phyloP scores from a whole-genome alignment of 1,140 invertebrate genomes.

The Scaptodrosophila lebanonensis region DNA sequence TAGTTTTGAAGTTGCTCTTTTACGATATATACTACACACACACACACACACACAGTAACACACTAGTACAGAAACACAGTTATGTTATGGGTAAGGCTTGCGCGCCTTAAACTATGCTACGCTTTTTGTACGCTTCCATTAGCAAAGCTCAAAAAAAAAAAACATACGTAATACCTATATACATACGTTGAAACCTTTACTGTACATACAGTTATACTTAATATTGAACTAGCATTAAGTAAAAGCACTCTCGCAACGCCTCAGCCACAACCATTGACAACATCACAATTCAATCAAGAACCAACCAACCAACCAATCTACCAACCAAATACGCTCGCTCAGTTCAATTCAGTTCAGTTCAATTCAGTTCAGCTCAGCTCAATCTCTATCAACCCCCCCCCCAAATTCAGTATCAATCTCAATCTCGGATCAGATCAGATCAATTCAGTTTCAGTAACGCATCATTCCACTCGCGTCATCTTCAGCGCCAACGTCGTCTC shows the following conservation, averaged over 20 bases:
- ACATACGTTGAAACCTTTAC: constrained; percentile 2
- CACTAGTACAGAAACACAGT: too few relatives aligned
- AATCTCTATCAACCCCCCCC: constrained; percentile 23
- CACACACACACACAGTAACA: constrained; percentile 12
- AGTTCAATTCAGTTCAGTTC: constrained; percentile 3
- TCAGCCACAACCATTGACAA: constrained; percentile 46
- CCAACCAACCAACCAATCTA: neutral
- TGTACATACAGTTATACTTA: constrained; percentile 3
- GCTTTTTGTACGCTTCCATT: constrained; percentile 23
- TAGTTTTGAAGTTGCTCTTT: too few relatives aligned
- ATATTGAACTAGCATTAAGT: constrained; percentile 21
- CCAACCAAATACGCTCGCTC: too few relatives aligned
- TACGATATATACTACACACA: constrained; percentile 1
- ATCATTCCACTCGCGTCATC: constrained; percentile 34
- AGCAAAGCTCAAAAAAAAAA: constrained; percentile 5
- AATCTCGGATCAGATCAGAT: constrained; percentile 27
- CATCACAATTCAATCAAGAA: constrained; percentile 12
- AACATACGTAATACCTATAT: constrained; percentile 1
- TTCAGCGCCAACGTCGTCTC: constrained; percentile 29
- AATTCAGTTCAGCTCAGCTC: constrained; percentile 20
- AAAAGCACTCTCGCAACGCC: constrained; percentile 44
- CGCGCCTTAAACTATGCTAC: constrained; percentile 30
- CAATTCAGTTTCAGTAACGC: constrained; percentile 32
- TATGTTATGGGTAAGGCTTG: neutral
- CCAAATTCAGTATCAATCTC: constrained; percentile 27